Conservation (phyloP, 2,888 invertebrate species). For the Melolontha melolontha region DNA sequence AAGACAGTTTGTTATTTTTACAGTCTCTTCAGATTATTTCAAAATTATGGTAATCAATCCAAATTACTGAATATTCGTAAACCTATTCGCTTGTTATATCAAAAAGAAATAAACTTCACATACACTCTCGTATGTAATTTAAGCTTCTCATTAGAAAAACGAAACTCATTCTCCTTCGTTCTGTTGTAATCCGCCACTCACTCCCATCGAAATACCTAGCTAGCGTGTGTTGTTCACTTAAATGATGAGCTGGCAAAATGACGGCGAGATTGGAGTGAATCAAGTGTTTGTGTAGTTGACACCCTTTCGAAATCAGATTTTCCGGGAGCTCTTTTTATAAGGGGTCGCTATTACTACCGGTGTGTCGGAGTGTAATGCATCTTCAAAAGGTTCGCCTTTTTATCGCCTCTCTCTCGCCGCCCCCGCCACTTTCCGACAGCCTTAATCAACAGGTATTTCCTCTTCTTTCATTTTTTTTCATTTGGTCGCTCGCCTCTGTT, state of each 20-base stretch:
- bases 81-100: too few species aligned
- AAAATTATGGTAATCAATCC: too few species aligned
- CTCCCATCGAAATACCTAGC: slow-evolving; percentile 7
- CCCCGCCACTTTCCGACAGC: slow-evolving; percentile 31
- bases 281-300: slow-evolving; percentile 64
- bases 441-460: slow-evolving; percentile 46
- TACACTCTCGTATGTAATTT: too few species aligned
- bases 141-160: too few species aligned
- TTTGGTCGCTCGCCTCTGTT: slow-evolving; percentile 13
- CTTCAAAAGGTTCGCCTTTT: slow-evolving; percentile 43
- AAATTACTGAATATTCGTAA: too few species aligned
- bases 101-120: too few species aligned
- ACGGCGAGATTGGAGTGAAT: slow-evolving; percentile 60
- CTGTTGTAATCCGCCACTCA: neutral
- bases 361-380: slow-evolving; percentile 42
- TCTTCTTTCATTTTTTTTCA: slow-evolving; percentile 35
- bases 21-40: too few species aligned
- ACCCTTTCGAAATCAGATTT: slow-evolving; percentile 63
- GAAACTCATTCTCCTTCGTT: too few species aligned
- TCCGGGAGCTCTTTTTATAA: slow-evolving; percentile 56
- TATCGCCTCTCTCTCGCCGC: slow-evolving; percentile 38
- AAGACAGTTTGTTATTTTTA: too few species aligned
- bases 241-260: slow-evolving; percentile 59
- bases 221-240: slow-evolving; percentile 43
- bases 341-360: slow-evolving; percentile 36